Conservation (phyloP, 2,888 invertebrate species). For the Dioctria rufipes region DNA sequence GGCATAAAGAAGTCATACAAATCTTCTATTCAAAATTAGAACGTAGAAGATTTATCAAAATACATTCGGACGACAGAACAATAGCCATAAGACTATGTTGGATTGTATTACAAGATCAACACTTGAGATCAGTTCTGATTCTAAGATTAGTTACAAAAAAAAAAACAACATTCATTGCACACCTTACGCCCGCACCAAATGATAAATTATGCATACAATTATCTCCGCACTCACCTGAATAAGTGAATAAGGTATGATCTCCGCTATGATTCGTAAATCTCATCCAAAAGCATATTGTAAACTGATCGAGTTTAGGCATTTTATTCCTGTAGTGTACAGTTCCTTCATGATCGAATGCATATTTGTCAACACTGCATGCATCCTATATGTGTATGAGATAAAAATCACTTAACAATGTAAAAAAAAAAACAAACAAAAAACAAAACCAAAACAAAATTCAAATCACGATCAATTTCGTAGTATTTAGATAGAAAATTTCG, state of each 20-base stretch:
- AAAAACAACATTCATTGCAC: no score
- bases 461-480: conserved; percentile 21
- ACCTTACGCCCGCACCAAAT: no score
- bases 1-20: no score
- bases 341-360: conserved; percentile 78
- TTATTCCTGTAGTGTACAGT: conserved; percentile 81
- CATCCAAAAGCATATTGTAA: conserved; percentile 87
- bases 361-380: conserved; percentile 80
- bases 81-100: no score
- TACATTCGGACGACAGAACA: no score
- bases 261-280: conserved; percentile 87
- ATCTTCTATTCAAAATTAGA: no score
- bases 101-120: no score
- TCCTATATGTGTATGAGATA: conserved; percentile 67
- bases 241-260: conserved; percentile 88
- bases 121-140: no score
- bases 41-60: no score
- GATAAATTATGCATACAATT: neutral
- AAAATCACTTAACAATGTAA: conserved; percentile 24
- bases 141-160: no score
- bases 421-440: conserved; percentile 17
- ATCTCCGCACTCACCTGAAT: conserved; percentile 77
- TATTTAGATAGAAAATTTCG: no score
- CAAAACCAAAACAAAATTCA: neutral
- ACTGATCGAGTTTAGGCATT: conserved; percentile 84